Conservation (phyloP, 2,888 invertebrate species). For the Onchidella celtica region DNA sequence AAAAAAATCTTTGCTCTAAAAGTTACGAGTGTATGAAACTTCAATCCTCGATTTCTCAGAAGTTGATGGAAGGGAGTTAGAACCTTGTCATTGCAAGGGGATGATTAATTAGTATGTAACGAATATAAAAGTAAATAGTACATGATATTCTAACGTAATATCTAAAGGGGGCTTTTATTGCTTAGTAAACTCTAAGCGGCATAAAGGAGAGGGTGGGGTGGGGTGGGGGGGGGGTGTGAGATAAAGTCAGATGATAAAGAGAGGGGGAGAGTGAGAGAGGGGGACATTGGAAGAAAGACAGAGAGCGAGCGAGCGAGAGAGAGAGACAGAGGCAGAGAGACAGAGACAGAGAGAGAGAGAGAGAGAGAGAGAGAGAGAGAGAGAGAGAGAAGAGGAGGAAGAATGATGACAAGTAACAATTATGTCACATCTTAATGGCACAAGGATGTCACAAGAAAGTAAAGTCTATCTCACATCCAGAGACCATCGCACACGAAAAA, state of each 20-base stretch:
- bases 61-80: too few species aligned
- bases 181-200: too few species aligned
- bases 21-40: too few species aligned
- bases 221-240: not conserved
- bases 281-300: not conserved
- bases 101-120: too few species aligned
- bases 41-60: too few species aligned
- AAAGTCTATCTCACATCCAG: not conserved
- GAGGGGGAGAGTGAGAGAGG: slow-evolving; percentile 19
- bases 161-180: too few species aligned
- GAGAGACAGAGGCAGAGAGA: not conserved
- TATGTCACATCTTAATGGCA: not conserved
- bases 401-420: not conserved
- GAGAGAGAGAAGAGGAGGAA: not conserved
- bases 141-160: too few species aligned
- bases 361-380: slow-evolving; percentile 15
- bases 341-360: slow-evolving; percentile 2
- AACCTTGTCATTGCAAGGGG: too few species aligned
- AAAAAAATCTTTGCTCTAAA: too few species aligned
- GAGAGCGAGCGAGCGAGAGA: not conserved
- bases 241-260: too few species aligned
- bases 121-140: too few species aligned
- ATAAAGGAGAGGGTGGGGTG: not conserved
- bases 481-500: not conserved
- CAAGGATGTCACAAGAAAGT: too few species aligned